Base-by-base conservation (phyloP, 2,888 invertebrate genomes). In the Ganaspis brasiliensis region DNA sequence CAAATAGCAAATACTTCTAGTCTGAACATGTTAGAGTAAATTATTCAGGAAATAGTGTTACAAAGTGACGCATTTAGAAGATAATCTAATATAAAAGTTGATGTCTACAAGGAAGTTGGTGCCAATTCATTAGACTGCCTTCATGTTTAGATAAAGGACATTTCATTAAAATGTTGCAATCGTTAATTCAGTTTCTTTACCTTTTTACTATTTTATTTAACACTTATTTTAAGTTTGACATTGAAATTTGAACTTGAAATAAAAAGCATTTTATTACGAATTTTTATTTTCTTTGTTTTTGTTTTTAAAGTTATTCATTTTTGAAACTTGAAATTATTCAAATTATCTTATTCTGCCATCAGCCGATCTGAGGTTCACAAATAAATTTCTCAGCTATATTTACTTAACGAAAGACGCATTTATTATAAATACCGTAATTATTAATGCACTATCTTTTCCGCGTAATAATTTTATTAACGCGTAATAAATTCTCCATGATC, bases 401-500 rank as follows among this genome's bases (percentile, higher is more conserved):
- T n/a, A 40, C 8, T 1, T 21, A 1, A 14, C 40, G n/a, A 21
- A 8, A 8, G 2, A 19, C 1, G 16, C 40, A 63, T 19, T 63
- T 40, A 37, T 61, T 61, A 21, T 63, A 8, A 14, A 63, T 12
- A 6, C 63, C 14, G 40, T n/a, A 63, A 24, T 8, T 67, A 40
- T 24, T 40, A 40, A 63, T 63, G 14, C 14, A 40, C 40, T 40
- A 63, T 37, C 63, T 40, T 67, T 45, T 21, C 24, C 24, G 45
- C 40, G 40, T 67, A 67, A 40, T 45, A 63, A 63, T 63, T 40
- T 63, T 63, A 40, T 63, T 63, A 2, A 19, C 5, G 40, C 21
- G 24, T 40, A 63, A 63, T 63, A 63, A 24, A 67, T 45, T 67
- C 5, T 45, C 40, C 63, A 9, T 45, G 40, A 67, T 67, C 45